Conservation (phyloP, 2,797 vertebrate species). For the Manis pentadactyla region DNA sequence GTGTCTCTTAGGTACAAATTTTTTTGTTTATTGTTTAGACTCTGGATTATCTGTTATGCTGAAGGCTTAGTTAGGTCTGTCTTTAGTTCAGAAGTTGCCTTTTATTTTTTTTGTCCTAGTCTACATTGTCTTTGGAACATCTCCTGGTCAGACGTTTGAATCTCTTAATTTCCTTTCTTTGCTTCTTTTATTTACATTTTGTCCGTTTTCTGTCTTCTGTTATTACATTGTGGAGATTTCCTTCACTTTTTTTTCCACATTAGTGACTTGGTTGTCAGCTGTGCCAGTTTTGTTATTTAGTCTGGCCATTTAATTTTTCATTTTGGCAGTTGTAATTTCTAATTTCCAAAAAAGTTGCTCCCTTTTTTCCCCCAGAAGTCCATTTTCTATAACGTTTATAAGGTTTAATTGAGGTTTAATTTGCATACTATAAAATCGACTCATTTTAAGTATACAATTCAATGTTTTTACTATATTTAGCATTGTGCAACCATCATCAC, state of each 20-base stretch:
- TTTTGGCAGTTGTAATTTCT: not conserved
- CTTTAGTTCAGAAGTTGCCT: not conserved
- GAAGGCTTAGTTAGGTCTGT: not conserved
- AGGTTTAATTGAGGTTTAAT: not conserved
- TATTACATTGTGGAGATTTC: not conserved
- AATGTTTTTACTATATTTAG: not conserved
- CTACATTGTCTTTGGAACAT: not conserved
- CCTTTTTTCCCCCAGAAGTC: not conserved
- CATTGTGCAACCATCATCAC: not conserved
- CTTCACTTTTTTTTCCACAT: not conserved
- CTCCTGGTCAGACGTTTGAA: not conserved
- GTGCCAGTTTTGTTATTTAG: slow-evolving; percentile 5
- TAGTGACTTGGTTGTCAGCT: not conserved
- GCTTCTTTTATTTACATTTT: not conserved
- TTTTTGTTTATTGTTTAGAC: not conserved
- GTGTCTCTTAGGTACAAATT: not conserved
- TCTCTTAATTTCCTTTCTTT: not conserved
- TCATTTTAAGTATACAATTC: not conserved
- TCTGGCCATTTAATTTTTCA: not conserved
- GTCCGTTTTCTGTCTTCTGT: not conserved
- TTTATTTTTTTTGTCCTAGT: not conserved
- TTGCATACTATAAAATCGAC: not conserved
- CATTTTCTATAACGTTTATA: not conserved
- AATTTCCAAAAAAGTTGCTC: not conserved
- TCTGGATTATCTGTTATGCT: not conserved